These are phyloP conservation scores for Amblyjoppa proteus DNA, from an alignment of 2,888 invertebrate genomes.

Conservation along the genomic window DNA sequence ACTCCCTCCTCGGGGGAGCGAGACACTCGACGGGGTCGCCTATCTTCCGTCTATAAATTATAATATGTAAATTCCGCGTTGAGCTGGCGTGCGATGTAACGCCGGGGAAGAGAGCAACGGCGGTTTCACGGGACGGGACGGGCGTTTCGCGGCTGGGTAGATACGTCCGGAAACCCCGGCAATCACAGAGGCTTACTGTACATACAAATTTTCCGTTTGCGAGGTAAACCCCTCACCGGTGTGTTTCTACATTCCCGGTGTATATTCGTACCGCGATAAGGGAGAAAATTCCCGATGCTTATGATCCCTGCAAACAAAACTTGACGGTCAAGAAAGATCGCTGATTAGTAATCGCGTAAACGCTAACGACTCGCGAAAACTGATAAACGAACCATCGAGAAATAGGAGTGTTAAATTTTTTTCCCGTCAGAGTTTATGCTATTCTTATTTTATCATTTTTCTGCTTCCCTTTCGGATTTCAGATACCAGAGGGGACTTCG, in stretches of 20 bases:
- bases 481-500: slow-evolving; percentile 25
- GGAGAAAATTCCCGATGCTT: slow-evolving; percentile 10
- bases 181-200: slow-evolving; percentile 80
- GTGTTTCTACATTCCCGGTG: slow-evolving; percentile 9
- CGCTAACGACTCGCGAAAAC: background rate
- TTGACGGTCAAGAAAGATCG: background rate
- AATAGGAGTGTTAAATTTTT: background rate
- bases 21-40: slow-evolving; percentile 52
- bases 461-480: background rate
- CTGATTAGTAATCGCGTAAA: background rate
- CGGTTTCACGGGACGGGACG: slow-evolving; percentile 29
- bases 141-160: slow-evolving; percentile 68
- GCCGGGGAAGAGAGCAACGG: slow-evolving; percentile 25
- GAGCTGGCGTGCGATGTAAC: slow-evolving; percentile 43
- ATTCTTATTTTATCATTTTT: background rate
- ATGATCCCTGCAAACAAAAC: background rate
- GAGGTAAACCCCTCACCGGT: slow-evolving; percentile 15
- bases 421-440: background rate
- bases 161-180: slow-evolving; percentile 75
- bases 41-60: slow-evolving; percentile 80
- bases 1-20: slow-evolving; percentile 27
- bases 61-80: slow-evolving; percentile 78
- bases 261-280: slow-evolving; percentile 1
- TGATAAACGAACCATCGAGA: background rate
- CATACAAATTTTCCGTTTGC: slow-evolving; percentile 76